Percentiles rank a stretch among this genome's conserved stretches.
Conservation (phyloP, 2,888 invertebrate genomes). For the Cheilosia scutellata region DNA sequence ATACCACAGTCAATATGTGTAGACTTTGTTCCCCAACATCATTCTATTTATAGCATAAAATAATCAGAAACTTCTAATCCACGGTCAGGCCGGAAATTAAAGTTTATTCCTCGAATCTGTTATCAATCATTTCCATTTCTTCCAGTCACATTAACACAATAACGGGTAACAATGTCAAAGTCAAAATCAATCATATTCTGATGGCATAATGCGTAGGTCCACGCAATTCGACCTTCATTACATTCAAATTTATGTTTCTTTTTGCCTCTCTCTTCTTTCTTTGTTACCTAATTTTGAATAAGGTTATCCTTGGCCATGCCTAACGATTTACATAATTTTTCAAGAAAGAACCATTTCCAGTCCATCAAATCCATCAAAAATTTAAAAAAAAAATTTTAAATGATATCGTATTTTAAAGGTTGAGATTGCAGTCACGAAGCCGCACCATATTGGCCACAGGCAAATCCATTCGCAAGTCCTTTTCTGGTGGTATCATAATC, state of each 20-base stretch:
- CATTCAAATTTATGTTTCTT: not conserved
- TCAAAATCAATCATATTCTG: conserved; percentile 14
- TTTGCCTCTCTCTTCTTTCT: not conserved
- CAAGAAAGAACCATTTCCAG: not conserved
- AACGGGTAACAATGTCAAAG: not conserved
- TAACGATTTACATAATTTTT: not conserved
- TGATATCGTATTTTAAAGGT: not conserved
- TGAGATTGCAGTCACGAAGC: conserved; percentile 27
- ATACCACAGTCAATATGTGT: no score
- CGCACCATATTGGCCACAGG: not conserved
- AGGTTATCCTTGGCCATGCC: not conserved
- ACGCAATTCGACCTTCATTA: conserved; percentile 2
- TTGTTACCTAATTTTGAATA: not conserved
- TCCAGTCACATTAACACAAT: not conserved
- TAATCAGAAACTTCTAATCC: no score
- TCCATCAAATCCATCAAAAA: conserved; percentile 20
- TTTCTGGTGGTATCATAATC: conserved; percentile 18
- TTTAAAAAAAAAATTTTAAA: not conserved
- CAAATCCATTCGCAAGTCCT: conserved; percentile 1
- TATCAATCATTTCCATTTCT: not conserved
- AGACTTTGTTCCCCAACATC: no score
- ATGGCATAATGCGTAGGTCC: not conserved
- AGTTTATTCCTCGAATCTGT: no score
- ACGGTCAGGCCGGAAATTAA: no score
- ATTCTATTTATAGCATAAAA: no score